A percentile compares a stretch with the other conserved stretches of the same genome.
phyloP scores from a whole-genome alignment of 2,113 vertebrate genomes.

The Maccullochella peelii region DNA sequence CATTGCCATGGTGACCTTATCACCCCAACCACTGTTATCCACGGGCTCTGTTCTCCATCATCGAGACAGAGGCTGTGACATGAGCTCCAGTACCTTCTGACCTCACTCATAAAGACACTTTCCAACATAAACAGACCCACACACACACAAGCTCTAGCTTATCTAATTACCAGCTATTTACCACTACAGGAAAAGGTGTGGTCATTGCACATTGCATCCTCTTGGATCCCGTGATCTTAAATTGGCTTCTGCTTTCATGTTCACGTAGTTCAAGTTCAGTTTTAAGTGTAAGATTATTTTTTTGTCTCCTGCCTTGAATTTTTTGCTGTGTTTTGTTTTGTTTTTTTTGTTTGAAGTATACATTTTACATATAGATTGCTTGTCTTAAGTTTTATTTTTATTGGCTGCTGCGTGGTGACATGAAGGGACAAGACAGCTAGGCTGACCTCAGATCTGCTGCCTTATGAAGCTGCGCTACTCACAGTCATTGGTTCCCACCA shows the following conservation, averaged over 20 bases:
- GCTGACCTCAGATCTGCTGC: slow-evolving; percentile 12
- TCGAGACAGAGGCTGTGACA: slow-evolving; percentile 20
- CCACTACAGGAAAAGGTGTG: slow-evolving; percentile 40
- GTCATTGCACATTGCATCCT: background rate
- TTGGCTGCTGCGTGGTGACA: background rate
- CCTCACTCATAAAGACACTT: slow-evolving; percentile 25
- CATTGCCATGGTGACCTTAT: slow-evolving; percentile 60
- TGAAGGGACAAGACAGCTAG: background rate
- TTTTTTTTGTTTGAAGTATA: background rate
- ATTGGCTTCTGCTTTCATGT: slow-evolving; percentile 15
- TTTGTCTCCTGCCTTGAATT: background rate
- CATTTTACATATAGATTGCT: background rate
- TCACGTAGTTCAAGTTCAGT: background rate
- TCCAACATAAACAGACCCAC: slow-evolving; percentile 39
- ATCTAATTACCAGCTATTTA: background rate
- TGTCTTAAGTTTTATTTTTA: background rate
- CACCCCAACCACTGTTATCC: slow-evolving; percentile 35
- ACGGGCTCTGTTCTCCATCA: slow-evolving; percentile 51
- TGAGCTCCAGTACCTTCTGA: slow-evolving; percentile 41
- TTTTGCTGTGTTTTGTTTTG: background rate
- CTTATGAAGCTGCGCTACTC: background rate
- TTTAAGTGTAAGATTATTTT: background rate
- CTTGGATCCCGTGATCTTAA: background rate
- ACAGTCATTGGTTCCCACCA: slow-evolving; percentile 12
- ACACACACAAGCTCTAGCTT: background rate